A percentile compares a stretch with the other conserved stretches of the same genome.
Evolutionary conservation across 2,113 vertebrate species (phyloP).

Genomic region (Zosterops pallidus): DNA sequence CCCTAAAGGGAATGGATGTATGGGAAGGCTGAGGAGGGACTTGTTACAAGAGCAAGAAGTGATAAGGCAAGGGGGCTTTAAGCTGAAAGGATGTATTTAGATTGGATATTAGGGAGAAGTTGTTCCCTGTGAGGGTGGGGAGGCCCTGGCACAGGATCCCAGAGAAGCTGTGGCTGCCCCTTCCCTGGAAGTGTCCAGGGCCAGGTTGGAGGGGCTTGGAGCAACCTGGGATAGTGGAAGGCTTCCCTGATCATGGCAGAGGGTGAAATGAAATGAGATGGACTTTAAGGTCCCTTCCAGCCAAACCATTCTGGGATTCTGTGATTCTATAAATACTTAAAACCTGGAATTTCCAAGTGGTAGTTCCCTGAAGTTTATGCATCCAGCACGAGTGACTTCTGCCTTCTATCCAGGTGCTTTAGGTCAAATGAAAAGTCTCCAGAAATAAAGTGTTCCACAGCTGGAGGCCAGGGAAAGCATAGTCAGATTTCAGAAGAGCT

Average conservation of each 20-base stretch:
- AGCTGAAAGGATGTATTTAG: neutral
- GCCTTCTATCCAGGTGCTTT: neutral
- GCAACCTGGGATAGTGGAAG: accelerated
- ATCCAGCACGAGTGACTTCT: neutral
- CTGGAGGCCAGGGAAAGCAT: neutral
- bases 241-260: neutral
- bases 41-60: neutral
- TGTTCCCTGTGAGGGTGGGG: neutral
- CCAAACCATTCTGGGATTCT: neutral
- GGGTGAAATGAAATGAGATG: neutral
- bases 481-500: neutral
- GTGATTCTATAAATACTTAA: neutral
- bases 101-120: neutral
- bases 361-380: neutral
- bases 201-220: neutral
- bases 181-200: neutral
- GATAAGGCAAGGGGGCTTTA: neutral
- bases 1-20: accelerated
- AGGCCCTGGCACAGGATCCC: neutral
- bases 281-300: neutral
- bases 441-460: neutral
- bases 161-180: neutral
- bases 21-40: neutral
- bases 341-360: neutral
- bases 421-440: neutral